Conservation (phyloP, 2,888 invertebrate genomes). For the Stenichneumon culpator region DNA sequence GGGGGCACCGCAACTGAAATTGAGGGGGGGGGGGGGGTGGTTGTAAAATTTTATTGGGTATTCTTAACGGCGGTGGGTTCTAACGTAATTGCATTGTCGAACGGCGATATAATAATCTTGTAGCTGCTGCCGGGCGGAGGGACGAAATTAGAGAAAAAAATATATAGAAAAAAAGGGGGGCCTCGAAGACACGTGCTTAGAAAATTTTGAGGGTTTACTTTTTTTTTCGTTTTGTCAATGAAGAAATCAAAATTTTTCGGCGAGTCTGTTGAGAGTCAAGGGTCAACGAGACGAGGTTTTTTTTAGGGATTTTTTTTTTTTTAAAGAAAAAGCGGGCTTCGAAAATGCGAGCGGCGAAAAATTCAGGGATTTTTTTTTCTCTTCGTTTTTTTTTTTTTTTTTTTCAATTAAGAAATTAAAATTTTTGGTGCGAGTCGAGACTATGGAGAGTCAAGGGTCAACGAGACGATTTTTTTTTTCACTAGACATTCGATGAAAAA, state of each 20-base stretch:
- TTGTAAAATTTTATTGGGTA: slow-evolving; percentile 73
- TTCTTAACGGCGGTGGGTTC: slow-evolving; percentile 70
- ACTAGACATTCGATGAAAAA: too few species aligned
- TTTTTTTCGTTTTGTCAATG: slow-evolving; percentile 14
- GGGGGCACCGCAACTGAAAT: background rate
- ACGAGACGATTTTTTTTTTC: slow-evolving; percentile 28
- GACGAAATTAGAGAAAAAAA: slow-evolving; percentile 13
- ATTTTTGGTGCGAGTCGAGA: too few species aligned
- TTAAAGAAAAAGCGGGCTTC: too few species aligned
- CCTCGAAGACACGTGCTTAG: background rate
- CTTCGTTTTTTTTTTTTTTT: too few species aligned
- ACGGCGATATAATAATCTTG: slow-evolving; percentile 59
- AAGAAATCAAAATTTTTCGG: slow-evolving; percentile 50
- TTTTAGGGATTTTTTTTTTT: too few species aligned
- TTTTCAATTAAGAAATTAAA: too few species aligned
- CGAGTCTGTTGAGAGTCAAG: background rate
- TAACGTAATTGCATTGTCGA: slow-evolving; percentile 72
- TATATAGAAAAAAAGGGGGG: background rate
- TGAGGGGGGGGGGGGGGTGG: slow-evolving; percentile 40
- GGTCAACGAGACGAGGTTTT: slow-evolving; percentile 44
- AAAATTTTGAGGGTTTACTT: background rate
- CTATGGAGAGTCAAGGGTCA: slow-evolving; percentile 21
- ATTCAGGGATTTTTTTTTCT: too few species aligned
- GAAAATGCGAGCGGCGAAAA: too few species aligned
- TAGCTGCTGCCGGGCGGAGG: slow-evolving; percentile 22